Conservation (phyloP, 2,113 vertebrate species). For the Chaetodon trifascialis region DNA sequence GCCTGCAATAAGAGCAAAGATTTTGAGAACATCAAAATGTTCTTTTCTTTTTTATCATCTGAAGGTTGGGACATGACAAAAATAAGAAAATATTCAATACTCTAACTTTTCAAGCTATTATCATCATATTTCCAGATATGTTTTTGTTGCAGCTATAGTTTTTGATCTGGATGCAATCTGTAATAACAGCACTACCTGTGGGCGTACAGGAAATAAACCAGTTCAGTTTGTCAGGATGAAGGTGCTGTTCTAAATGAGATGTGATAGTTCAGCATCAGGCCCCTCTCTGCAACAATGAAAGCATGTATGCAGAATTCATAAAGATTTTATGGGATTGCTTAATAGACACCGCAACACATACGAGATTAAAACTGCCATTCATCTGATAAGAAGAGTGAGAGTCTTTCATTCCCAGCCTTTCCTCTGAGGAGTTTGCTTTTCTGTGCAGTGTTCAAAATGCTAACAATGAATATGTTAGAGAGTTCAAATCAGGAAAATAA, state of each 20-base stretch:
- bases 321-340: conserved; percentile 26
- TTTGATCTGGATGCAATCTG: neutral
- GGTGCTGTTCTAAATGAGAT: neutral
- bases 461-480: conserved; percentile 56
- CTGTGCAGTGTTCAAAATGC: conserved; percentile 18
- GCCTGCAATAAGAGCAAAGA: neutral
- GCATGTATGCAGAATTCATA: conserved; percentile 35
- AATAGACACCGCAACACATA: conserved; percentile 27
- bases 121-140: neutral
- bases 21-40: too few species aligned
- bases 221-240: neutral
- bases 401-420: conserved; percentile 30
- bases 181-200: neutral
- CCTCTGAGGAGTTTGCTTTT: conserved; percentile 33
- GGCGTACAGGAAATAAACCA: neutral
- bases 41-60: neutral
- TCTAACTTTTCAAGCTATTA: neutral
- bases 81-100: neutral
- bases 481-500: conserved; percentile 63
- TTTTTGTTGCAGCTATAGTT: neutral
- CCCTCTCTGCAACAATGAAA: conserved; percentile 11
- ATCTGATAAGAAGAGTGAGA: conserved; percentile 46
- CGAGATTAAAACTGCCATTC: conserved; percentile 61
- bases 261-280: neutral
- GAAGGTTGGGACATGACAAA: neutral